Conservation (phyloP, 2,888 invertebrate species). For the Synanthedon formicaeformis region DNA sequence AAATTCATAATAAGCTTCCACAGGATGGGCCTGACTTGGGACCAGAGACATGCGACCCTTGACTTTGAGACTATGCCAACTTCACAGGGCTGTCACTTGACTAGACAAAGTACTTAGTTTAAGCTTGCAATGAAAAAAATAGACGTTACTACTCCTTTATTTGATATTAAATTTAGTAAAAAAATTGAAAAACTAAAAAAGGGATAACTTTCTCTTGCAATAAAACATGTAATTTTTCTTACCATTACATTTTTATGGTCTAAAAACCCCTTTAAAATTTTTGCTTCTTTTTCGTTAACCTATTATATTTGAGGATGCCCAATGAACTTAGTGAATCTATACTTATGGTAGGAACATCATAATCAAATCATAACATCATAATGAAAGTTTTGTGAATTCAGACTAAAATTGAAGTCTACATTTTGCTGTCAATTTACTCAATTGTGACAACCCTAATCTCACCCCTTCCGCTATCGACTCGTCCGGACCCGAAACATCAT, state of each 20-base stretch:
- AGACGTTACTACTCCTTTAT: background rate
- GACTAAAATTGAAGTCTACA: background rate
- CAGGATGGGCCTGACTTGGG: background rate
- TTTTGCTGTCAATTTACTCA: background rate
- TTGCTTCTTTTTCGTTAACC: too few species aligned
- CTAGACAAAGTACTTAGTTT: background rate
- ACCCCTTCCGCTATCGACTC: slow-evolving; percentile 40
- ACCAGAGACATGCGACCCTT: slow-evolving; percentile 32
- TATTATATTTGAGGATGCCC: too few species aligned
- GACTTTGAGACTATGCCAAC: slow-evolving; percentile 39
- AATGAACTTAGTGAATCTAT: too few species aligned
- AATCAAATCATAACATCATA: too few species aligned
- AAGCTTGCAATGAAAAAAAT: background rate
- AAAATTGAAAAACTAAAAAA: background rate
- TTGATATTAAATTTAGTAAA: background rate
- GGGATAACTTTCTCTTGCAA: too few species aligned
- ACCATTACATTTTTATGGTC: too few species aligned
- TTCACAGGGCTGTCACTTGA: slow-evolving; percentile 28
- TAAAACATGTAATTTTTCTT: too few species aligned
- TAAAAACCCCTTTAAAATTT: too few species aligned
- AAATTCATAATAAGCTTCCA: background rate
- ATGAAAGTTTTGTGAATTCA: too few species aligned
- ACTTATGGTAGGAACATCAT: too few species aligned
- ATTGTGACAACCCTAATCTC: slow-evolving; percentile 32
- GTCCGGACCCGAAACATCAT: slow-evolving; percentile 44